Conservation (phyloP, 2,888 invertebrate species). For the Perdita meconis region DNA sequence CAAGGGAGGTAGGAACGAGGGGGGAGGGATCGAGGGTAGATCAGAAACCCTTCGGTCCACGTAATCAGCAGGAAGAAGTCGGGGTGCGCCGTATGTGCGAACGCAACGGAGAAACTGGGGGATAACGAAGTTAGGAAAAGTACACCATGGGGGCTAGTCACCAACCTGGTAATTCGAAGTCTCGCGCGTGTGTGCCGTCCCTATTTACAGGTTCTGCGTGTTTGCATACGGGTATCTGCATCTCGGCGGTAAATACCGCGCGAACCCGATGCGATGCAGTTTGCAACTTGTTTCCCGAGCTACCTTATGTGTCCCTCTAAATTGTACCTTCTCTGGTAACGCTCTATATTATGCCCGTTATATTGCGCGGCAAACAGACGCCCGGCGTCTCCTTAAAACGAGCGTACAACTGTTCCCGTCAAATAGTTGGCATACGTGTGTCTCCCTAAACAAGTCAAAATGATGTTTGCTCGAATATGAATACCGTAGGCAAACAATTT, state of each 20-base stretch:
- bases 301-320: slow-evolving; percentile 46
- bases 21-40: not conserved
- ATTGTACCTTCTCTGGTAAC: slow-evolving; percentile 29
- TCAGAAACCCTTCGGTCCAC: slow-evolving; percentile 10
- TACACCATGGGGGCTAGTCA: slow-evolving; percentile 61
- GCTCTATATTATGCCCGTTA: slow-evolving; percentile 26
- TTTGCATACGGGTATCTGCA: slow-evolving; percentile 69
- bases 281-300: slow-evolving; percentile 53
- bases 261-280: slow-evolving; percentile 55
- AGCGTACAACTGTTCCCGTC: not conserved
- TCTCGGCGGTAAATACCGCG: slow-evolving; percentile 63
- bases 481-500: slow-evolving; percentile 4
- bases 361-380: slow-evolving; percentile 31
- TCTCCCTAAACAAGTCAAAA: not conserved
- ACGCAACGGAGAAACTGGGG: slow-evolving; percentile 37
- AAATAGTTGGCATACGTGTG: slow-evolving; percentile 2
- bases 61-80: slow-evolving; percentile 49
- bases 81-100: slow-evolving; percentile 1
- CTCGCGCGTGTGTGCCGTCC: slow-evolving; percentile 25
- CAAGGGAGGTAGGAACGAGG: not conserved
- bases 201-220: slow-evolving; percentile 60
- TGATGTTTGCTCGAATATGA: not conserved
- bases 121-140: slow-evolving; percentile 72
- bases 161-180: slow-evolving; percentile 52
- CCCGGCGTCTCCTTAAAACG: slow-evolving; percentile 3